Evolutionary conservation across 2,113 vertebrate species (phyloP), one percentile per base, ranked within the genome.

Genomic region (Pleuronectes platessa): DNA sequence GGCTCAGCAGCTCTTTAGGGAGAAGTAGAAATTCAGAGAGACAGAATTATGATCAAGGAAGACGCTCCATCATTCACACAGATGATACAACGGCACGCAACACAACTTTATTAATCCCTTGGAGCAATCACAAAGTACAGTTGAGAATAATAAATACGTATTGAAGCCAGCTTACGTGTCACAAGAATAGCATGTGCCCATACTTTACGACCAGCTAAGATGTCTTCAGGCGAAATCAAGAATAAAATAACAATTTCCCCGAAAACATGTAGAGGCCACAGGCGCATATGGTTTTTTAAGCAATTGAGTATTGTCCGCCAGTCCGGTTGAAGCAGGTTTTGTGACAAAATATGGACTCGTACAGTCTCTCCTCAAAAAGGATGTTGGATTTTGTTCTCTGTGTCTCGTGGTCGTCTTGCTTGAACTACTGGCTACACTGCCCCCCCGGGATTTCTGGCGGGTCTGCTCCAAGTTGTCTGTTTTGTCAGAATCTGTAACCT

Each of bases 51-150:
- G 51, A 63, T 67, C 15, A 40, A 42, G 58, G 42, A 64, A 51
- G 64, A 76, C 5, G 3, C 47, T 42, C 45, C 58, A 18, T 80
- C 42, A 68, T 78, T 85, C 60, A 66, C 27, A 56, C 9, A 11
- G 53, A 71, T 74, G 70, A 71, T 58, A 55, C 51, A 70, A 4
- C n/a, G 73, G 77, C 42, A 72, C 42, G 61, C 53, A 55, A 27
- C 71, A 64, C 54, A 27, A 26, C 55, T 74, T 83, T 71, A 83
- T 59, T 49, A 69, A 83, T 85, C 83, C 69, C 20, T 37, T 5
- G 2, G 61, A 67, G 66, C 51, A 31, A 53, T 12, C 73, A n/a
- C 5, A 80, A 71, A 64, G 61, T 31, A 53, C 59, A 53, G 10
- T 20, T 26, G 61, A 78, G 55, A 67, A 45, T 26, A 70, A 79